Evolutionary conservation across 2,888 invertebrate genomes (phyloP).

Genomic region (Temnothorax rugatulus): DNA sequence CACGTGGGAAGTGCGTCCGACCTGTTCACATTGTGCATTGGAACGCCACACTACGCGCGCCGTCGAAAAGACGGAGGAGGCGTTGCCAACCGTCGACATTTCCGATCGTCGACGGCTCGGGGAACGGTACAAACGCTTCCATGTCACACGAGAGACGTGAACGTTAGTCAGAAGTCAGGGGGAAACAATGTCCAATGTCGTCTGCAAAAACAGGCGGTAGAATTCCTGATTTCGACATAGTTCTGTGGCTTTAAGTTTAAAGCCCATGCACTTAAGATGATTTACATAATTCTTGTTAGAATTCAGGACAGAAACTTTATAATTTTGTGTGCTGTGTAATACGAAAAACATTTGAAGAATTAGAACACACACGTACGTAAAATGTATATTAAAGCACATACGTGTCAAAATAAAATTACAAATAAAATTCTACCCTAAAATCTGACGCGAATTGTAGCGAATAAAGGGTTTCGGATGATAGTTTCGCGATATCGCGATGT

Average conservation of each 20-base stretch:
- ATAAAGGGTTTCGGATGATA: neutral
- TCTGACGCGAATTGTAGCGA: neutral
- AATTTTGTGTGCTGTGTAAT: neutral
- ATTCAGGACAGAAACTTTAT: neutral
- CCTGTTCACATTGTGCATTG: neutral
- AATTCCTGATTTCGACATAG: neutral
- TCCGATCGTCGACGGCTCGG: neutral
- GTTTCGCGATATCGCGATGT: neutral
- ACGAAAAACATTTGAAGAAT: neutral
- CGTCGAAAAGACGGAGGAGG: neutral
- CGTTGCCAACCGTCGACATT: slow-evolving; percentile 3
- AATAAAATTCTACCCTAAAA: neutral
- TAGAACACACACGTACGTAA: neutral
- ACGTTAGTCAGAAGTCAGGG: neutral
- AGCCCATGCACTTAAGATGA: neutral
- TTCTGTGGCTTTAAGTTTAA: neutral
- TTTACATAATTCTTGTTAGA: neutral
- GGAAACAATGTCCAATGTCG: neutral
- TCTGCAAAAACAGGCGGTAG: neutral
- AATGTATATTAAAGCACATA: neutral
- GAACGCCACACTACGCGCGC: neutral
- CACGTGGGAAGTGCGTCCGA: slow-evolving; percentile 41
- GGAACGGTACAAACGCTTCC: neutral
- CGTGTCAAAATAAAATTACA: neutral
- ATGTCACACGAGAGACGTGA: neutral